A percentile compares a stretch with the other conserved stretches of the same genome.
Conservation (phyloP, 2,888 invertebrate species). For the Rhabditophanes sp. region DNA sequence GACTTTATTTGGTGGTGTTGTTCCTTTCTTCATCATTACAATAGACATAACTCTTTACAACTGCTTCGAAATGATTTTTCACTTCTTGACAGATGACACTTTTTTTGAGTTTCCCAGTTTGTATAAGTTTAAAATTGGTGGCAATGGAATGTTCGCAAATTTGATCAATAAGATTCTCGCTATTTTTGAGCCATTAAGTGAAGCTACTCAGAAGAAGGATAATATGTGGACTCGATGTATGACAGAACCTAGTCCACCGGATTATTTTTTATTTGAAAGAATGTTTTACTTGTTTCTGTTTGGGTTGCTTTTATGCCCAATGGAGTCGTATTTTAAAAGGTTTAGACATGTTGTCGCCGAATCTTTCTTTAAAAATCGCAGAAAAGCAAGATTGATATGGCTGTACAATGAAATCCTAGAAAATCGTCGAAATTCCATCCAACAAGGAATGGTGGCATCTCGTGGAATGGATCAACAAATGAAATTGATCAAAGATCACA, state of each 20-base stretch:
- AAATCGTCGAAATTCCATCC: slow-evolving; percentile 11
- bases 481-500: slow-evolving; percentile 5
- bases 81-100: slow-evolving; percentile 13
- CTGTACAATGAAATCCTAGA: slow-evolving; percentile 22
- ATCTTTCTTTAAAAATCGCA: slow-evolving; percentile 23
- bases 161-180: slow-evolving; percentile 13
- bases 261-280: slow-evolving; percentile 15
- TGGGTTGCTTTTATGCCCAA: slow-evolving; percentile 15
- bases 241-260: slow-evolving; percentile 24
- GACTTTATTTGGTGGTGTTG: slow-evolving; percentile 13
- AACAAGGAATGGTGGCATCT: not conserved
- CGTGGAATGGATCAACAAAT: slow-evolving; percentile 2
- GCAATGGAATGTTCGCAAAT: slow-evolving; percentile 6
- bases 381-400: slow-evolving; percentile 18
- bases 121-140: slow-evolving; percentile 14
- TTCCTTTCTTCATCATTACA: slow-evolving; percentile 18
- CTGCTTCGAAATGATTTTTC: slow-evolving; percentile 10
- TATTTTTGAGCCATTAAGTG: slow-evolving; percentile 23
- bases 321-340: slow-evolving; percentile 13
- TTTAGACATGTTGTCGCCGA: slow-evolving; percentile 22
- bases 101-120: slow-evolving; percentile 8
- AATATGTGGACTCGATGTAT: slow-evolving; percentile 27
- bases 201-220: slow-evolving; percentile 14
- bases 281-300: slow-evolving; percentile 19
- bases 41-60: slow-evolving; percentile 17